Conservation (phyloP, 2,113 vertebrate species). For the Tetrax tetrax region DNA sequence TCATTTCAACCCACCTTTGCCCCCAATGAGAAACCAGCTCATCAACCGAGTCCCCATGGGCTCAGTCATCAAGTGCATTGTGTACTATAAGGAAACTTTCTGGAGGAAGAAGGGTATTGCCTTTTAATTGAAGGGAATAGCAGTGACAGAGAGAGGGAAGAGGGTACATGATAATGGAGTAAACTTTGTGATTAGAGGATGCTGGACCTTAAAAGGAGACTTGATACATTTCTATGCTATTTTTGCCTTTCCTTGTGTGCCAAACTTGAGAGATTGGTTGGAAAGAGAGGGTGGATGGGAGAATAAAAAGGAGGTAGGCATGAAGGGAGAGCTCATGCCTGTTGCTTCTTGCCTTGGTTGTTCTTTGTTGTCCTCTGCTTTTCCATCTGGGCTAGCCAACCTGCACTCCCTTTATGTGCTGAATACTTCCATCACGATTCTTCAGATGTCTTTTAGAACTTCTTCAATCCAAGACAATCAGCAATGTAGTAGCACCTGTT, state of each 20-base stretch:
- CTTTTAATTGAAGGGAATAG: not conserved
- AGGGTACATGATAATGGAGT: not conserved
- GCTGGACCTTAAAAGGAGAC: not conserved
- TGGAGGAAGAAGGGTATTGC: slow-evolving; percentile 91
- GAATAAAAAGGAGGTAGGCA: not conserved
- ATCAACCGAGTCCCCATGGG: slow-evolving; percentile 93
- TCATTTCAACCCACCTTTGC: slow-evolving; percentile 91
- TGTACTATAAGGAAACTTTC: slow-evolving; percentile 95
- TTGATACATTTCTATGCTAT: not conserved
- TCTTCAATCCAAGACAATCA: not conserved
- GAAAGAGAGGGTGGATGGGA: not conserved
- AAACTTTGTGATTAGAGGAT: not conserved
- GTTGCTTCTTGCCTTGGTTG: not conserved
- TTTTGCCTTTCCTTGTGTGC: not conserved
- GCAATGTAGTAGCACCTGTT: not conserved
- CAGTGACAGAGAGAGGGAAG: not conserved
- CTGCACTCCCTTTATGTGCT: not conserved
- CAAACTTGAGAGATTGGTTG: not conserved
- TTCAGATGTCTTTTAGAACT: not conserved
- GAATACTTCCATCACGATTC: not conserved
- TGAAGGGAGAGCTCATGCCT: not conserved
- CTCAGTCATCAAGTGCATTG: slow-evolving; percentile 96
- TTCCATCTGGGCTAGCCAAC: not conserved
- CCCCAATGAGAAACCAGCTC: slow-evolving; percentile 91
- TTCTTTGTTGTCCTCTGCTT: not conserved